Percentiles rank a stretch among this genome's conserved stretches.
Conservation (phyloP, 1,140 invertebrate species). For the Maniola jurtina region DNA sequence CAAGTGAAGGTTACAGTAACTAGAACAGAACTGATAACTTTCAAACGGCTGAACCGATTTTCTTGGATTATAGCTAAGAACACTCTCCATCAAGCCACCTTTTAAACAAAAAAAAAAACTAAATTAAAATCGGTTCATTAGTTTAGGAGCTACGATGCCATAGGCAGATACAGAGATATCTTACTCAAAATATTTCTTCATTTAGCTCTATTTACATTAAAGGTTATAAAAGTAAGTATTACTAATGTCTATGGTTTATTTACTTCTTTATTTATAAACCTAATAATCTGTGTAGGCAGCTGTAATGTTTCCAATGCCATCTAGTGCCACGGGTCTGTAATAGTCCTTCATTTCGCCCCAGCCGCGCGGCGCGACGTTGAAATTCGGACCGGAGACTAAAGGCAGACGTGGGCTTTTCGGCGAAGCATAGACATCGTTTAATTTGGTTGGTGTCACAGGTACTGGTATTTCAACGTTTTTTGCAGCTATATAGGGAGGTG, state of each 20-base stretch:
- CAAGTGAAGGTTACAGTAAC: no score
- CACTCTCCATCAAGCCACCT: no score
- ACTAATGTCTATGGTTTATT: neutral
- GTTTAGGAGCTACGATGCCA: no score
- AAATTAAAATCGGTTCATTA: no score
- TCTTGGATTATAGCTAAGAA: no score
- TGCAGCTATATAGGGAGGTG: conserved; percentile 54
- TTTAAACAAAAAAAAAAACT: no score
- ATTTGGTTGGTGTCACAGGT: conserved; percentile 69
- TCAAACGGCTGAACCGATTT: no score
- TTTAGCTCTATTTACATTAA: no score
- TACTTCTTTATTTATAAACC: conserved; percentile 16
- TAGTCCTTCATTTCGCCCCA: conserved; percentile 84
- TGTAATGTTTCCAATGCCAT: conserved; percentile 63
- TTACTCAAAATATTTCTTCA: no score
- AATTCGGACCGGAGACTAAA: conserved; percentile 80
- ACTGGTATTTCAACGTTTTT: conserved; percentile 67
- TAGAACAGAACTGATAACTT: no score
- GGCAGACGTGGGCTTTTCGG: conserved; percentile 62
- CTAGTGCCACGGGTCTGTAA: conserved; percentile 85
- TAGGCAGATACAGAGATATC: no score
- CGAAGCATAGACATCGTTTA: conserved; percentile 70
- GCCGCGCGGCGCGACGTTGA: conserved; percentile 89
- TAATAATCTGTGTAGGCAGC: conserved; percentile 81
- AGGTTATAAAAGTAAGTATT: no score